Base-by-base conservation (phyloP, 2,888 invertebrate genomes). In the Ryuthela nishihirai region DNA sequence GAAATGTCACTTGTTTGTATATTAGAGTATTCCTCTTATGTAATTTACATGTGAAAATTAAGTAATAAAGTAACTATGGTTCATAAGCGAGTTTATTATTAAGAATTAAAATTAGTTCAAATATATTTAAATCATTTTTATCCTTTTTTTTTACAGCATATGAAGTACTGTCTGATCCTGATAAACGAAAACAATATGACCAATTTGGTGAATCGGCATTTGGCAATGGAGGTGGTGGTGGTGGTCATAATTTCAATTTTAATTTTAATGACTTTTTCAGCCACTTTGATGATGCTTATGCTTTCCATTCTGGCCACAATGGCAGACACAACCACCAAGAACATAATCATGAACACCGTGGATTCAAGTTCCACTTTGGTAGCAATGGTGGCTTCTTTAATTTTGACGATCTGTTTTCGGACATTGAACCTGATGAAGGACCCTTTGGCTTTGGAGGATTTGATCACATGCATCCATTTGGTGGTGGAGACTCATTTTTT, bases 181-280 rank as follows among this genome's bases (percentile, higher is more conserved):
- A 76, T 2, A 77, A 77, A 60, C 65, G 75, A 43, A 70, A 69
- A 56, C 66, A 74, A 26, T 78, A 78, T 65, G 78, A 78, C 65
- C 68, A 68, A 60, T 72, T 70, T 67, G 77, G 77, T 20, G 72
- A 73, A 40, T 68, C 70, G n/a, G 72, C 69, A n/a, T 69, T 69
- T 47, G 65, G 64, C 7, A 62, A 64, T 9, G 50, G 59, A 44
- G 66, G 65, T 24, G 66, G 66, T 5, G 65, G 65, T 35, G 69
- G 69, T 7, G 67, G 65, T 10, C 68, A 69, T 18, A 67, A 68
- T n/a, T 70, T 71, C 53, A 68, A 73, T 60, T 73, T 73, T 63
- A 69, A 72, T 53, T 75, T 76, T 54, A 70, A 75, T 55, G 75
- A 77, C 46, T 75, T 77, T 64, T 76, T 76, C 62, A 64, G 65